Percentiles rank a stretch among this genome's conserved stretches.
Conservation (phyloP, 2,797 vertebrate genomes). For the Orestias chungarensis region DNA sequence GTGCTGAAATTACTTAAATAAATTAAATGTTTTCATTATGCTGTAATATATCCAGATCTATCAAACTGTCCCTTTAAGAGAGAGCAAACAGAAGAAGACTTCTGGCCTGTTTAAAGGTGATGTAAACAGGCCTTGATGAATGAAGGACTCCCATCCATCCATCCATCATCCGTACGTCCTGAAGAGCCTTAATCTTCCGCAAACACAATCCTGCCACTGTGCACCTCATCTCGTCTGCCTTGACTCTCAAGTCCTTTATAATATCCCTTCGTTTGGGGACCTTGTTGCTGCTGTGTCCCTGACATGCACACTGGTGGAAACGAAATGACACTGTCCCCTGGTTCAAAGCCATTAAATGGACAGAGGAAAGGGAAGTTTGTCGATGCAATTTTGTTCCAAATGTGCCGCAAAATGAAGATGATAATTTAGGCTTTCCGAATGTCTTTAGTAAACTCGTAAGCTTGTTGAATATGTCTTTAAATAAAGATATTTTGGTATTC, state of each 20-base stretch:
- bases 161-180: slow-evolving; percentile 74
- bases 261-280: slow-evolving; percentile 59
- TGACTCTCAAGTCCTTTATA: slow-evolving; percentile 68
- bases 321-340: slow-evolving; percentile 53
- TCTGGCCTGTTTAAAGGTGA: slow-evolving; percentile 70
- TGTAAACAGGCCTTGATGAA: slow-evolving; percentile 77
- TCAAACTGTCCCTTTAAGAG: slow-evolving; percentile 49
- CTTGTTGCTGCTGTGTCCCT: slow-evolving; percentile 43
- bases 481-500: background rate
- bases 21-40: background rate
- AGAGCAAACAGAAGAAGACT: slow-evolving; percentile 29
- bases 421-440: background rate
- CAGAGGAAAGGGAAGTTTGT: slow-evolving; percentile 25
- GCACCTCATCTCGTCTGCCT: slow-evolving; percentile 56
- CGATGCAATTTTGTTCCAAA: background rate
- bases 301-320: slow-evolving; percentile 34
- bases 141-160: slow-evolving; percentile 61
- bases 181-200: slow-evolving; percentile 77
- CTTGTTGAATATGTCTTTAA: background rate
- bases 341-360: slow-evolving; percentile 45
- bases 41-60: background rate
- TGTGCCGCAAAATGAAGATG: background rate
- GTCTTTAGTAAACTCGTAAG: background rate
- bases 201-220: slow-evolving; percentile 71
- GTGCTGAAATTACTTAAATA: background rate